Evolutionary conservation across 1,140 invertebrate genomes (phyloP).

Genomic region (Drosophila ficusphila): DNA sequence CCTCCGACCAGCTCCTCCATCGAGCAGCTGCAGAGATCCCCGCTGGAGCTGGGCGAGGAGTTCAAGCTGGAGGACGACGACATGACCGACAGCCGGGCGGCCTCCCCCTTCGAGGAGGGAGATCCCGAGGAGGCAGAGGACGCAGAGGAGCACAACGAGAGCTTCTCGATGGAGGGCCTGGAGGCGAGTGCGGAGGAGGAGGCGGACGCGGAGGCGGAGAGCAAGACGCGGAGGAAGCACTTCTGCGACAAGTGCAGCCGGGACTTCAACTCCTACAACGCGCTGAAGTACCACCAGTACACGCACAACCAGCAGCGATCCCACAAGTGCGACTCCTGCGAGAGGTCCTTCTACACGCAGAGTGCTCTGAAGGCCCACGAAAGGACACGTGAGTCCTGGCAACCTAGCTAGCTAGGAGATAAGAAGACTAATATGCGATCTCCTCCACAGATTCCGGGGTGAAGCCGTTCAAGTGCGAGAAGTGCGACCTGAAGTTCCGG

Average conservation of each 20-base stretch:
- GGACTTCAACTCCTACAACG: slow-evolving; percentile 92
- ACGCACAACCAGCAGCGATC: slow-evolving; percentile 91
- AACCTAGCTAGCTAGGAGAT: background rate
- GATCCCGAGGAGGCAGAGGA: slow-evolving; percentile 23
- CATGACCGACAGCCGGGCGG: slow-evolving; percentile 7
- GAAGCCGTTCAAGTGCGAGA: slow-evolving; percentile 91
- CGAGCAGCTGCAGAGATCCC: slow-evolving; percentile 57
- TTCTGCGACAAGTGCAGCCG: slow-evolving; percentile 88
- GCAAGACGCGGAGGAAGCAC: slow-evolving; percentile 54
- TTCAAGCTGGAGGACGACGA: slow-evolving; percentile 61
- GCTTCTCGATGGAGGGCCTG: slow-evolving; percentile 19
- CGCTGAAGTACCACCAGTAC: slow-evolving; percentile 92
- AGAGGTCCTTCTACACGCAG: slow-evolving; percentile 89
- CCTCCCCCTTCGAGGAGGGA: slow-evolving; percentile 35
- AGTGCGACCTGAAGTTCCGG: slow-evolving; percentile 90
- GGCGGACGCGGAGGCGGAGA: background rate
- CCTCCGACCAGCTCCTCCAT: slow-evolving; percentile 29
- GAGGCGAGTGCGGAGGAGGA: slow-evolving; percentile 21
- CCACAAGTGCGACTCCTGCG: slow-evolving; percentile 92
- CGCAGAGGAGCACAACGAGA: slow-evolving; percentile 33
- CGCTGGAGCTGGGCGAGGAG: slow-evolving; percentile 41
- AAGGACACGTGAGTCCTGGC: slow-evolving; percentile 84
- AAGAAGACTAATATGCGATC: background rate
- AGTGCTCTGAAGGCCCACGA: slow-evolving; percentile 91
- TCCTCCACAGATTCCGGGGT: slow-evolving; percentile 87